phyloP scores from a whole-genome alignment of 2,888 invertebrate genomes.

The Eupithecia dodoneata region DNA sequence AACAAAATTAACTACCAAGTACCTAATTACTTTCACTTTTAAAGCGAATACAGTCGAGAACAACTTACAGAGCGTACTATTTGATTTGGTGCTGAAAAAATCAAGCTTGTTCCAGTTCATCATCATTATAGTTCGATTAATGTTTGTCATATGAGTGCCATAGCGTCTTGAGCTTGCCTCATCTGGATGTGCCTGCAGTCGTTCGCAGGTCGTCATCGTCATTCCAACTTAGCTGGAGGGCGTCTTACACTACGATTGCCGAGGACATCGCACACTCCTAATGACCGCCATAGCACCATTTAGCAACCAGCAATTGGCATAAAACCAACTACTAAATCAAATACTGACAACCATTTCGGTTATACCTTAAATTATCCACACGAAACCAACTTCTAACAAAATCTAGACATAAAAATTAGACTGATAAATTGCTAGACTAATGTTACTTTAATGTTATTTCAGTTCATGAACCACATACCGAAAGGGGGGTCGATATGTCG shows the following conservation, averaged over 20 bases:
- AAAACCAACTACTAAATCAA: slow-evolving; percentile 1
- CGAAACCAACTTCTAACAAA: slow-evolving; percentile 26
- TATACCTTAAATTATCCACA: slow-evolving; percentile 26
- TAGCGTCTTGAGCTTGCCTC: too few species aligned
- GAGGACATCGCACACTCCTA: neutral
- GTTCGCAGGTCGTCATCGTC: too few species aligned
- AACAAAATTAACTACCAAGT: too few species aligned
- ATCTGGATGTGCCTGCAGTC: too few species aligned
- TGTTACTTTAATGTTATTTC: slow-evolving; percentile 55
- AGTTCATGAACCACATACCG: slow-evolving; percentile 93
- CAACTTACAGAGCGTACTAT: too few species aligned
- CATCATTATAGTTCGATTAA: too few species aligned
- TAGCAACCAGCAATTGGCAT: neutral
- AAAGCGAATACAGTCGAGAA: too few species aligned
- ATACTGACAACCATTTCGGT: slow-evolving; percentile 12
- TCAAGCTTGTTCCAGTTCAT: neutral
- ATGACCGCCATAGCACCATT: neutral
- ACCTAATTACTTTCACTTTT: too few species aligned
- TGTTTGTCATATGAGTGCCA: too few species aligned
- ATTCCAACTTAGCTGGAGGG: too few species aligned
- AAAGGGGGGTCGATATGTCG: slow-evolving; percentile 93
- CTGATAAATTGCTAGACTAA: slow-evolving; percentile 30
- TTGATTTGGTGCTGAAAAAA: too few species aligned
- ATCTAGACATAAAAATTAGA: slow-evolving; percentile 31
- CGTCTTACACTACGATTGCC: neutral